Conservation (phyloP, 2,888 invertebrate genomes). For the Chironomus riparius region DNA sequence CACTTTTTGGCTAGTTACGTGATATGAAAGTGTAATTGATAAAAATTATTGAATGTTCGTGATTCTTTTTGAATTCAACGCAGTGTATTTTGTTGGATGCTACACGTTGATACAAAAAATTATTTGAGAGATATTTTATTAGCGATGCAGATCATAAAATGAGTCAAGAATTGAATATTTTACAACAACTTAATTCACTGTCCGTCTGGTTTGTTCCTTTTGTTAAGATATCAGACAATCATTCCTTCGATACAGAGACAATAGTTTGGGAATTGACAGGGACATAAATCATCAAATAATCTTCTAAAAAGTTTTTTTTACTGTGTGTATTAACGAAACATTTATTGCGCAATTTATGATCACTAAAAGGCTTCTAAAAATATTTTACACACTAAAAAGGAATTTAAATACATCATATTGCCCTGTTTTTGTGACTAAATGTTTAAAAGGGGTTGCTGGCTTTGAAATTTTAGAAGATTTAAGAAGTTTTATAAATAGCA, state of each 20-base stretch:
- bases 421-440: neutral
- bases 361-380: neutral
- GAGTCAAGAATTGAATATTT: neutral
- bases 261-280: neutral
- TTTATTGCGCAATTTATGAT: conserved; percentile 25
- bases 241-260: neutral
- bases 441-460: too few species aligned
- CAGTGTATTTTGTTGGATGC: neutral
- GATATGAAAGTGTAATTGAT: conserved; percentile 11
- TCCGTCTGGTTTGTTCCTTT: neutral
- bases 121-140: neutral
- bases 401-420: conserved; percentile 11
- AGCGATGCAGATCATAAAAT: neutral
- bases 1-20: conserved; percentile 17
- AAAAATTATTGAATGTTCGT: neutral
- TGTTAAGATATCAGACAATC: neutral
- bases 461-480: too few species aligned
- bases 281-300: conserved; percentile 18
- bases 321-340: conserved; percentile 16
- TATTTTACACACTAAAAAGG: conserved; percentile 16
- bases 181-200: neutral
- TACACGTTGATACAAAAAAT: too few species aligned
- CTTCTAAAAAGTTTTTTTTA: neutral
- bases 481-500: too few species aligned
- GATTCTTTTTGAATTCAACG: neutral